phyloP scores from a whole-genome alignment of 2,797 vertebrate species.

The Typhlichthys subterraneus region DNA sequence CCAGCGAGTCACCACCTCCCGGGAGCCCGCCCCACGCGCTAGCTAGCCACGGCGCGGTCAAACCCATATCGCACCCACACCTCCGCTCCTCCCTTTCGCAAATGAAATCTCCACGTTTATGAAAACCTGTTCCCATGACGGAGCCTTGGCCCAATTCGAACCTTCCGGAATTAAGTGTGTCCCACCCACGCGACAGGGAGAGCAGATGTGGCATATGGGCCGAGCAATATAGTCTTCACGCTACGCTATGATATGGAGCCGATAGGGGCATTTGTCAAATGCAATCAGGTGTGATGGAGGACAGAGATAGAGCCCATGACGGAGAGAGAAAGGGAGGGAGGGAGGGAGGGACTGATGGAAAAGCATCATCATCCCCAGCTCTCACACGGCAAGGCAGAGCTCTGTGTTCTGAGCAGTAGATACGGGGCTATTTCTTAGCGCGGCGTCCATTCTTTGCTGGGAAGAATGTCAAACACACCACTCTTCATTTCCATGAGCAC shows the following conservation, averaged over 20 bases:
- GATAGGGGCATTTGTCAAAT: slow-evolving; percentile 80
- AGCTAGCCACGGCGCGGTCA: slow-evolving; percentile 40
- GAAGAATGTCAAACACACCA: slow-evolving; percentile 19
- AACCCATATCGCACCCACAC: slow-evolving; percentile 39
- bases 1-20: slow-evolving; percentile 45
- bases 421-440: slow-evolving; percentile 27
- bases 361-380: slow-evolving; percentile 67
- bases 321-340: slow-evolving; percentile 30
- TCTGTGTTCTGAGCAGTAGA: slow-evolving; percentile 23
- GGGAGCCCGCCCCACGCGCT: slow-evolving; percentile 21
- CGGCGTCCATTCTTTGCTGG: slow-evolving; percentile 28
- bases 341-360: slow-evolving; percentile 34
- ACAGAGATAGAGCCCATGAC: slow-evolving; percentile 52
- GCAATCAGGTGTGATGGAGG: slow-evolving; percentile 80
- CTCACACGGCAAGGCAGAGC: slow-evolving; percentile 51
- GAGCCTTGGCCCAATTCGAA: slow-evolving; percentile 55
- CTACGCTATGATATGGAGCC: slow-evolving; percentile 78
- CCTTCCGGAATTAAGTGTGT: slow-evolving; percentile 56
- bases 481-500: slow-evolving; percentile 22
- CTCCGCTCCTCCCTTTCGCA: slow-evolving; percentile 36
- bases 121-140: slow-evolving; percentile 53
- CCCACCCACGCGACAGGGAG: slow-evolving; percentile 59
- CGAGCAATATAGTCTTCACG: slow-evolving; percentile 74
- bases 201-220: slow-evolving; percentile 76
- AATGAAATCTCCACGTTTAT: slow-evolving; percentile 42